Evolutionary conservation across 2,797 vertebrate species (phyloP), one percentile per base, ranked within the genome.

Genomic region (Percopsis omiscomaycus): DNA sequence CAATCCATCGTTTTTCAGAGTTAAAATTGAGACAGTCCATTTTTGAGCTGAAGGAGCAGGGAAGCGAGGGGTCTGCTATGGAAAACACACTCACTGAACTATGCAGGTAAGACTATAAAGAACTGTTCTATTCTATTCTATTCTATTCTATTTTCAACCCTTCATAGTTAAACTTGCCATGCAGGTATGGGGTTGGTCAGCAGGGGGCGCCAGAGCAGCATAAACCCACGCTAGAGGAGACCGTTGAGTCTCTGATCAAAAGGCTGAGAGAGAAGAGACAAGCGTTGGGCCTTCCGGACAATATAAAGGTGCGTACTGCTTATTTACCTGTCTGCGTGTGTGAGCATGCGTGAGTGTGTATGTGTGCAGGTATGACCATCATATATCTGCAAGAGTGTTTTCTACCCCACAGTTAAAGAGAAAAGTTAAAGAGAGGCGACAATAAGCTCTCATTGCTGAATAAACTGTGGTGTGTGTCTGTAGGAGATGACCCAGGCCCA

Each of bases 11-110:
- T 28, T 50, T 75, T 60, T 16, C 69, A 98, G 97, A 98, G 72
- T 68, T 97, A 68, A 95, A 95, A 69, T 90, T 98, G 69, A 93
- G 92, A 82, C 91, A 96, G 74, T 96, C 96, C 0, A 95, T 96
- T 74, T 94, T 95, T 63, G 95, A 95, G 66, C 74, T 74, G 0
- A 77, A 73, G 16, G 88, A 94, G 74, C 60, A 85, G 74, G 75
- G 71, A 49, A 62, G 66, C 0, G 59, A 76, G 73, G 49, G 86
- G 6, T 4, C 15, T 10, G 0, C n/a, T 42, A 13, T 49, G 11
- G 66, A 64, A 8, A 71, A 57, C 27, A 68, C 64, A 5, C 73
- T 56, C 27, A 68, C 64, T 0, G 89, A 92, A 6, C 74, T 60
- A 49, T 80, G 82, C 73, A 92, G 86, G 82, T 94, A 76, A 66